Conservation (phyloP, 2,888 invertebrate species). For the Hetaerina titia region DNA sequence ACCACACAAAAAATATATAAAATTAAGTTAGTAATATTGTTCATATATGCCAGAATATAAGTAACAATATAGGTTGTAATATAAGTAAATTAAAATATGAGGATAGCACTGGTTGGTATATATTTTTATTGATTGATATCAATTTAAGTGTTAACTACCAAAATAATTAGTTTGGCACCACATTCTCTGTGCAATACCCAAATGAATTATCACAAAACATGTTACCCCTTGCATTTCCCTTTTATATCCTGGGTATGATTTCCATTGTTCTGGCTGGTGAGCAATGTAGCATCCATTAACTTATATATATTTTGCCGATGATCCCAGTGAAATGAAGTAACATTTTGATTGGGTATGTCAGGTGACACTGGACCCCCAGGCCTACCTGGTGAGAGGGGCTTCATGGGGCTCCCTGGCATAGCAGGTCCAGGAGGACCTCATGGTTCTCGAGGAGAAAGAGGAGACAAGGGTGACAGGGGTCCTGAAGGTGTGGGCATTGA, state of each 20-base stretch:
- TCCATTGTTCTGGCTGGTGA: not conserved
- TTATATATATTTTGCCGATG: not conserved
- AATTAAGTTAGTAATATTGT: too few relatives aligned
- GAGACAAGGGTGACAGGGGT: constrained; percentile 86
- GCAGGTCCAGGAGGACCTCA: constrained; percentile 81
- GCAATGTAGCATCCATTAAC: not conserved
- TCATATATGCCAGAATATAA: too few relatives aligned
- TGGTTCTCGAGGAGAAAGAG: constrained; percentile 83
- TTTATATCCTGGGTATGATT: not conserved
- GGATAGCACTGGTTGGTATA: too few relatives aligned
- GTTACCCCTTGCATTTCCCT: not conserved
- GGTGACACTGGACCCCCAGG: constrained; percentile 85
- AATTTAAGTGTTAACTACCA: too few relatives aligned
- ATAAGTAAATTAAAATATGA: too few relatives aligned
- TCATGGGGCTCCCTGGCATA: constrained; percentile 83
- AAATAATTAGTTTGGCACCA: too few relatives aligned
- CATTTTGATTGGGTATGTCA: constrained; percentile 72
- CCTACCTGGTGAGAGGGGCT: constrained; percentile 82
- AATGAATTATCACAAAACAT: too few relatives aligned
- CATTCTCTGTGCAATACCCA: too few relatives aligned
- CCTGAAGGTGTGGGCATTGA: constrained; percentile 86
- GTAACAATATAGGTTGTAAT: too few relatives aligned
- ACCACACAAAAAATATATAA: too few relatives aligned
- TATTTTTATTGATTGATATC: too few relatives aligned
- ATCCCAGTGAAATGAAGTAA: not conserved